phyloP scores from a whole-genome alignment of 2,113 vertebrate genomes.

The Calypte anna region DNA sequence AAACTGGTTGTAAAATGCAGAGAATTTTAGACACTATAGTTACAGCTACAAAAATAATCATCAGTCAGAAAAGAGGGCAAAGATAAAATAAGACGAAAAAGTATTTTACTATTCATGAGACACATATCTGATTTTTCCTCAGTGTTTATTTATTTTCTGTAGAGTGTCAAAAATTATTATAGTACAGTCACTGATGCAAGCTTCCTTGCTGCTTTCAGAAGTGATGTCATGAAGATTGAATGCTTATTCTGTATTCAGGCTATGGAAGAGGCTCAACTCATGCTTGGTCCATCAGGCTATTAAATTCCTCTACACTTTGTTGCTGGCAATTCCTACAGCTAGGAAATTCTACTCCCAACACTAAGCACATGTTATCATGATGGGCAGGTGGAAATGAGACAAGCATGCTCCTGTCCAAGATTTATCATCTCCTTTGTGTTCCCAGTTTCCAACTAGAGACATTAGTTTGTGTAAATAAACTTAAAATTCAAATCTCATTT shows the following conservation, averaged over 20 bases:
- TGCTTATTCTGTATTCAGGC: not conserved
- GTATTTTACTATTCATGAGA: not conserved
- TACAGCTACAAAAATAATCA: not conserved
- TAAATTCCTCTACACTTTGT: not conserved
- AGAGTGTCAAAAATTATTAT: not conserved
- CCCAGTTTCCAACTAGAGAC: not conserved
- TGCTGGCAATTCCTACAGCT: not conserved
- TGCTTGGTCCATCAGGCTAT: not conserved
- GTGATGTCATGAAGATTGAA: not conserved
- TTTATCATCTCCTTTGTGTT: not conserved
- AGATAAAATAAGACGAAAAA: not conserved
- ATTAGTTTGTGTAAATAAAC: not conserved
- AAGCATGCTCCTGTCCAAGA: not conserved
- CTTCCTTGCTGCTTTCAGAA: not conserved
- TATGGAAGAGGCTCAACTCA: not conserved
- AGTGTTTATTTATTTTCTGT: not conserved
- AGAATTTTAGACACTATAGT: not conserved
- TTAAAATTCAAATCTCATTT: not conserved
- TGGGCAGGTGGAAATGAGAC: not conserved
- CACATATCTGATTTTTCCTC: not conserved
- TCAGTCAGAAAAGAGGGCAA: not conserved
- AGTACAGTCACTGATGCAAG: not conserved
- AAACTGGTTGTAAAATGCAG: not conserved
- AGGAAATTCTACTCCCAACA: not conserved
- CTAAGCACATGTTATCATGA: accelerated